Evolutionary conservation across 2,888 invertebrate genomes (phyloP).

Genomic region (Mythimna albipuncta): DNA sequence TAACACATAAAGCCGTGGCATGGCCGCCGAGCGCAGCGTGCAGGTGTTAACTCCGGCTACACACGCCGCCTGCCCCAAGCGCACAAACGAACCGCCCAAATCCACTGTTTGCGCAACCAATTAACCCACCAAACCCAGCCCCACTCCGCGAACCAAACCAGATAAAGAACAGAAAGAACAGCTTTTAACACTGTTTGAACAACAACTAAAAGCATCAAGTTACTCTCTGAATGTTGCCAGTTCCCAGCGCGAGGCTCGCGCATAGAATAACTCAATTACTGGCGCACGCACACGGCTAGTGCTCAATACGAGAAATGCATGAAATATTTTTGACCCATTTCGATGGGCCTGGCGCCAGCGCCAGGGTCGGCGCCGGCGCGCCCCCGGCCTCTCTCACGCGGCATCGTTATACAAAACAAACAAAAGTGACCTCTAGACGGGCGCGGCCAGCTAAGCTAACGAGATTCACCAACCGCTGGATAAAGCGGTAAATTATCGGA

Average conservation of each 20-base stretch:
- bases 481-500: conserved; percentile 90
- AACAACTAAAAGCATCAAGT: conserved; percentile 81
- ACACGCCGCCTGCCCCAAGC: conserved; percentile 72
- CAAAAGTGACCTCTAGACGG: conserved; percentile 89
- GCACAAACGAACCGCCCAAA: conserved; percentile 89
- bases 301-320: conserved; percentile 86
- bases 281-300: conserved; percentile 74
- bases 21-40: conserved; percentile 76
- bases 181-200: conserved; percentile 78
- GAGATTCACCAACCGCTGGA: conserved; percentile 89
- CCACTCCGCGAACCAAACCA: conserved; percentile 70
- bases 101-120: conserved; percentile 82
- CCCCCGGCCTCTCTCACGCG: conserved; percentile 87
- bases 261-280: conserved; percentile 86
- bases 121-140: conserved; percentile 74
- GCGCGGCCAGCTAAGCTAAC: conserved; percentile 84
- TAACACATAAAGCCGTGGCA: conserved; percentile 78
- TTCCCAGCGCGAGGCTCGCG: conserved; percentile 53
- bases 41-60: conserved; percentile 86
- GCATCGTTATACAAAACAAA: conserved; percentile 90
- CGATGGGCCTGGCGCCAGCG: conserved; percentile 87
- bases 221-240: conserved; percentile 76
- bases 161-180: conserved; percentile 75
- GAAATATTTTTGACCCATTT: conserved; percentile 88
- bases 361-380: conserved; percentile 87